Conservation (phyloP, 2,113 vertebrate genomes). For the Protomyctophum bolini region DNA sequence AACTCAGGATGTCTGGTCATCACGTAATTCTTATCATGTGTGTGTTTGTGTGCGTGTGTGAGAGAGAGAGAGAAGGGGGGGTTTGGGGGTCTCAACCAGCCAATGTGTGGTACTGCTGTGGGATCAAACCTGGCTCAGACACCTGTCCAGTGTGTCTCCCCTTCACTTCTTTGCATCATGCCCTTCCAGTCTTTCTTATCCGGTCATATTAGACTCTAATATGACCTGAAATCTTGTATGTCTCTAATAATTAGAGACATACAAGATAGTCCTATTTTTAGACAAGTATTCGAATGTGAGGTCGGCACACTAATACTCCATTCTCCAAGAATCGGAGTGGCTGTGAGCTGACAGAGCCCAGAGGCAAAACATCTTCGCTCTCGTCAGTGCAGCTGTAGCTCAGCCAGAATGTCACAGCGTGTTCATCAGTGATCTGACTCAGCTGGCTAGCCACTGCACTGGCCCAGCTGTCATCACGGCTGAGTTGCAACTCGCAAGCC, state of each 20-base stretch:
- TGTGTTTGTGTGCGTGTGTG: not conserved
- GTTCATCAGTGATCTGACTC: conserved; percentile 20
- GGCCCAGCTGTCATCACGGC: not conserved
- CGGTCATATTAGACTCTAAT: too few species aligned
- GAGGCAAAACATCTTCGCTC: conserved; percentile 14
- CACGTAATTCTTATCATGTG: too few species aligned
- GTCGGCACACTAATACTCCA: not conserved
- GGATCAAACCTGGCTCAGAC: too few species aligned
- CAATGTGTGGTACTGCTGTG: too few species aligned
- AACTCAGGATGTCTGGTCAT: too few species aligned
- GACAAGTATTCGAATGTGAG: too few species aligned
- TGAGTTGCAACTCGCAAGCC: not conserved
- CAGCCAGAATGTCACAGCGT: conserved; percentile 19
- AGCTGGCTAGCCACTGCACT: not conserved
- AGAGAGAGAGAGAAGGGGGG: not conserved
- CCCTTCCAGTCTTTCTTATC: too few species aligned
- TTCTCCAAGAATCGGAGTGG: not conserved
- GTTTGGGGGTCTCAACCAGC: not conserved
- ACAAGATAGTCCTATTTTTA: too few species aligned
- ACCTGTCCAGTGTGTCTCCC: too few species aligned
- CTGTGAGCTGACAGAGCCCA: conserved; percentile 7
- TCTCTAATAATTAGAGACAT: too few species aligned
- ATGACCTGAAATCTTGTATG: too few species aligned
- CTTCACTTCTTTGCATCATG: too few species aligned
- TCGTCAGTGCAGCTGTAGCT: conserved; percentile 19